Percentiles rank a stretch among this genome's conserved stretches.
These are phyloP conservation scores for Melinaea marsaeus DNA, from an alignment of 2,888 invertebrate genomes.

Conservation along the genomic window DNA sequence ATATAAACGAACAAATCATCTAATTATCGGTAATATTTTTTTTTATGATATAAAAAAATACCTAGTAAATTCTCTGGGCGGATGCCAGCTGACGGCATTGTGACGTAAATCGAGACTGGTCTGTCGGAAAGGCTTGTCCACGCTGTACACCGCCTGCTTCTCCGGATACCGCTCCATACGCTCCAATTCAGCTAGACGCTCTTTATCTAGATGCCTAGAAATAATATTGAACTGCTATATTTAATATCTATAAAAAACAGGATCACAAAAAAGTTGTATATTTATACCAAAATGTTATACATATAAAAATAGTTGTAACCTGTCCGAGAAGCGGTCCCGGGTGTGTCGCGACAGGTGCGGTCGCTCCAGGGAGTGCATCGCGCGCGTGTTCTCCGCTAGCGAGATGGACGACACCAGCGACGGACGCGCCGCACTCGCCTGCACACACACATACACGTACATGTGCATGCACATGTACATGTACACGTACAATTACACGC, in stretches of 20 bases:
- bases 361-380: slow-evolving; percentile 68
- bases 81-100: slow-evolving; percentile 65
- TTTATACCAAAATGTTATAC: background rate
- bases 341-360: slow-evolving; percentile 68
- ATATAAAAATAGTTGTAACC: slow-evolving; percentile 39
- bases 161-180: slow-evolving; percentile 71
- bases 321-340: slow-evolving; percentile 69
- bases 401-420: slow-evolving; percentile 73
- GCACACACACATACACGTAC: slow-evolving; percentile 8
- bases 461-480: background rate
- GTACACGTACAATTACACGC: too few relatives aligned
- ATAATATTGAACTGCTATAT: background rate
- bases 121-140: slow-evolving; percentile 73
- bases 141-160: slow-evolving; percentile 74
- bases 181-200: slow-evolving; percentile 66
- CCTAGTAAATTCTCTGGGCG: slow-evolving; percentile 73
- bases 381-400: slow-evolving; percentile 62
- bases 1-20: too few relatives aligned
- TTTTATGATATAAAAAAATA: slow-evolving; percentile 30
- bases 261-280: background rate
- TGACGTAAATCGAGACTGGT: slow-evolving; percentile 72
- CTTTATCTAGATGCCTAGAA: slow-evolving; percentile 69
- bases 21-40: too few relatives aligned
- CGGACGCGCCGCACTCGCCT: slow-evolving; percentile 66
- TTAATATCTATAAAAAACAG: background rate